Conservation (phyloP, 2,888 invertebrate genomes). For the Latheticus oryzae region DNA sequence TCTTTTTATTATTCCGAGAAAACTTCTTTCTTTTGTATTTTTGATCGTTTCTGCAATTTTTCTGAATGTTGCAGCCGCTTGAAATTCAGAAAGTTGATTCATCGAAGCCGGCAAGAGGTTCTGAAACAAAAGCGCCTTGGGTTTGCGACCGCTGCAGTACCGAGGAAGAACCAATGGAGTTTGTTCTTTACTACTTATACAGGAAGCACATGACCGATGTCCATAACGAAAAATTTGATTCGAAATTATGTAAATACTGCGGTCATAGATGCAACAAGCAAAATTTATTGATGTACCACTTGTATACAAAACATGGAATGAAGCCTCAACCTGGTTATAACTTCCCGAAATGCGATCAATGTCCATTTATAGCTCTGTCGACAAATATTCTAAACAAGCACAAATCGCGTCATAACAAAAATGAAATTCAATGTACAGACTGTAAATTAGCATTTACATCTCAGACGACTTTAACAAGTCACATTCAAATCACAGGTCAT, state of each 20-base stretch:
- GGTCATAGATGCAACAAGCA: slow-evolving; percentile 81
- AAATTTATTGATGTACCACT: slow-evolving; percentile 81
- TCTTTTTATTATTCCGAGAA: no score
- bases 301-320: slow-evolving; percentile 83
- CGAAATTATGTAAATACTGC: slow-evolving; percentile 85
- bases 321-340: slow-evolving; percentile 76
- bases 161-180: slow-evolving; percentile 72
- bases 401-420: slow-evolving; percentile 72
- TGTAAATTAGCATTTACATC: slow-evolving; percentile 70
- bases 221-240: slow-evolving; percentile 82
- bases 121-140: slow-evolving; percentile 79
- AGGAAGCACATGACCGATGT: slow-evolving; percentile 84
- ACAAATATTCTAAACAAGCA: slow-evolving; percentile 78
- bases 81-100: slow-evolving; percentile 13
- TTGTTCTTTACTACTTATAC: slow-evolving; percentile 82
- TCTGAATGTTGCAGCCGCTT: no score
- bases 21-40: no score
- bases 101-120: slow-evolving; percentile 48
- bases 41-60: no score
- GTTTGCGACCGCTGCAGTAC: slow-evolving; percentile 74
- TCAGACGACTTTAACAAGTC: slow-evolving; percentile 64
- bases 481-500: slow-evolving; percentile 72
- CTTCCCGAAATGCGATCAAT: slow-evolving; percentile 84
- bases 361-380: slow-evolving; percentile 81
- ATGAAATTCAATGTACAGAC: slow-evolving; percentile 68